Percentiles rank a stretch among this genome's conserved stretches.
Evolutionary conservation across 1,140 invertebrate genomes (phyloP).

Genomic region (Vanessa atalanta): DNA sequence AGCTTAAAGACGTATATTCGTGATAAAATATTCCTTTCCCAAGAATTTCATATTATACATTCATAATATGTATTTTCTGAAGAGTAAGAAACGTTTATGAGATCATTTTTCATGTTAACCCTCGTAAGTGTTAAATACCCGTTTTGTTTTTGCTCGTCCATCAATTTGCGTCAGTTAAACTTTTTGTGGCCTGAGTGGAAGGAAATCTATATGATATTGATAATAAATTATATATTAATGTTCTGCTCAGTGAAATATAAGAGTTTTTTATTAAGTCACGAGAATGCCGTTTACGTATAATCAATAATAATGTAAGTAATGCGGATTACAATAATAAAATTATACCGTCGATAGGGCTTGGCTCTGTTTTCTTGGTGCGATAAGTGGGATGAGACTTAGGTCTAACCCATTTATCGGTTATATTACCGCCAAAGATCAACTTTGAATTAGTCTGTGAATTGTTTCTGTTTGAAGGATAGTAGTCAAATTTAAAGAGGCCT

Average conservation of each 20-base stretch:
- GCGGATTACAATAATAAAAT: neutral
- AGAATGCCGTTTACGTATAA: neutral
- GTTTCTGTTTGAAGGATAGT: no score
- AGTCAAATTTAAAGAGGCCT: no score
- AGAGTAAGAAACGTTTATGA: conserved; percentile 3
- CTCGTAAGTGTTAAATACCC: conserved; percentile 20
- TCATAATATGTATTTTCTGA: neutral
- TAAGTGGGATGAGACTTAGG: no score
- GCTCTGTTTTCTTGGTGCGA: no score
- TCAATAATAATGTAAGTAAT: neutral
- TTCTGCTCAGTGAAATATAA: neutral
- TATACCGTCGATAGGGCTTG: neutral
- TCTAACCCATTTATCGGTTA: no score
- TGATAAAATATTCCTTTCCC: neutral
- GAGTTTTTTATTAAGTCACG: no score
- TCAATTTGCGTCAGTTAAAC: conserved; percentile 27
- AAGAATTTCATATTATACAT: neutral
- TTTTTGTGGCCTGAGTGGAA: conserved; percentile 20
- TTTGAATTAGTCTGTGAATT: no score
- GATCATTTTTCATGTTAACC: conserved; percentile 30
- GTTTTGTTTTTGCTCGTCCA: conserved; percentile 27
- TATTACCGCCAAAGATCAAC: no score
- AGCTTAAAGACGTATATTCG: neutral
- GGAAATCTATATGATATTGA: neutral
- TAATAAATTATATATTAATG: neutral